Evolutionary conservation across 30 jellyfish, hydroid and myxozoan genomes (phyloP), one percentile per base, ranked within the genome.

Genomic region (Phacellophora camtschatica): DNA sequence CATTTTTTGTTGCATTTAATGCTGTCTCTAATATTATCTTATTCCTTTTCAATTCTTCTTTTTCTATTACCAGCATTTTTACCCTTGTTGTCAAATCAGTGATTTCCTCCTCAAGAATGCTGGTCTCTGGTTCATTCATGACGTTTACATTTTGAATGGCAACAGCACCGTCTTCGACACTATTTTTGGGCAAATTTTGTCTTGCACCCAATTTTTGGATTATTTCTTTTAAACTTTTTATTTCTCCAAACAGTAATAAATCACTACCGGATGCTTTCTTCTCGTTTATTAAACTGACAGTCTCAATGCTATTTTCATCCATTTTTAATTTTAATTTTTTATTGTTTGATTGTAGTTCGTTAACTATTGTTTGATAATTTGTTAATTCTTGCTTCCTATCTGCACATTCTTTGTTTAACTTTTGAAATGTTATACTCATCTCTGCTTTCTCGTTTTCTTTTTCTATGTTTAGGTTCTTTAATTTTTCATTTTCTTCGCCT

Each of bases 151-250:
- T 23, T 9, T 73, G 65, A 23, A 11, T 29, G 16, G 86, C 23
- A 27, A 73, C 43, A 13, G 54, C 23, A 9, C 34, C 72, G 4
- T 61, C 27, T 28, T 61, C 74, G 27, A 24, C 43, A 22, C 54
- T 94, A 36, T 1, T 36, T 6, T 71, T 16, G 27, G 62, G 51
- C 71, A 48, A 25, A 5, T 34, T 31, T 29, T 63, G 66, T 23
- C 25, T 70, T 41, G 63, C 77, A 36, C 55, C 9, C 11, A 19
- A 81, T 15, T 77, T 33, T 64, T 85, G 94, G 18, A 46, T 71
- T 10, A 19, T 35, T 43, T 49, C 64, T 33, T 59, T 32, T 13
- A 50, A 36, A 27, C 43, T 83, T 28, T 85, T 69, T 13, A 85
- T 49, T 25, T 75, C 94, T n/a, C 39, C n/a, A n/a, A n/a, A n/a